Evolutionary conservation across 2,797 vertebrate genomes (phyloP).

Genomic region (Molossus alvarezi): DNA sequence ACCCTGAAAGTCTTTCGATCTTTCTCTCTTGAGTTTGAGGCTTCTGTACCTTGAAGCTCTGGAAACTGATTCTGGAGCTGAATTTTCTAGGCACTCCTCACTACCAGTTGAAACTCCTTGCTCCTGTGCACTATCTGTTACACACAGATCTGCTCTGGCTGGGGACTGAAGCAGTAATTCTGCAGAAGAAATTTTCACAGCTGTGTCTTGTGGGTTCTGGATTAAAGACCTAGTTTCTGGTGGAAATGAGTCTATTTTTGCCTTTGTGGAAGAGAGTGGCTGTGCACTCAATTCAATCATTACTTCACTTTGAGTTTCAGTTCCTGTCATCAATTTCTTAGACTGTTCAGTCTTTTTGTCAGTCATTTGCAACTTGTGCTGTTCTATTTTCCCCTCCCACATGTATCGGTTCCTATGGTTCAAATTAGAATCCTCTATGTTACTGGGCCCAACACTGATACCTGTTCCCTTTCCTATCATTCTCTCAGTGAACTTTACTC

Average conservation of each 20-base stretch:
- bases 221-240: slow-evolving; percentile 69
- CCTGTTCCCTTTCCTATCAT: slow-evolving; percentile 67
- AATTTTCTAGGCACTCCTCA: slow-evolving; percentile 75
- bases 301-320: slow-evolving; percentile 69
- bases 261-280: slow-evolving; percentile 61
- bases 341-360: slow-evolving; percentile 69
- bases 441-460: slow-evolving; percentile 50
- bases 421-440: slow-evolving; percentile 73
- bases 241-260: slow-evolving; percentile 74
- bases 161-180: slow-evolving; percentile 70
- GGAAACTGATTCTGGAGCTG: slow-evolving; percentile 61
- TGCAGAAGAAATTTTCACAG: slow-evolving; percentile 57
- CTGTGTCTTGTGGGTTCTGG: slow-evolving; percentile 67
- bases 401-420: slow-evolving; percentile 78
- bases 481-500: slow-evolving; percentile 67
- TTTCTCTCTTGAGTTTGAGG: slow-evolving; percentile 81
- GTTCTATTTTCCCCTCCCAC: slow-evolving; percentile 70
- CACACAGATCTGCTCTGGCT: slow-evolving; percentile 68
- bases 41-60: slow-evolving; percentile 58
- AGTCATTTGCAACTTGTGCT: slow-evolving; percentile 41
- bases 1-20: slow-evolving; percentile 75
- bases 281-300: slow-evolving; percentile 67
- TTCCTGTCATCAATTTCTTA: slow-evolving; percentile 64
- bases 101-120: slow-evolving; percentile 62
- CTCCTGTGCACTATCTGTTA: slow-evolving; percentile 75